Evolutionary conservation across 1,140 invertebrate genomes (phyloP), one percentile per base, ranked within the genome.

Genomic region (Tyrophagus putrescentiae): DNA sequence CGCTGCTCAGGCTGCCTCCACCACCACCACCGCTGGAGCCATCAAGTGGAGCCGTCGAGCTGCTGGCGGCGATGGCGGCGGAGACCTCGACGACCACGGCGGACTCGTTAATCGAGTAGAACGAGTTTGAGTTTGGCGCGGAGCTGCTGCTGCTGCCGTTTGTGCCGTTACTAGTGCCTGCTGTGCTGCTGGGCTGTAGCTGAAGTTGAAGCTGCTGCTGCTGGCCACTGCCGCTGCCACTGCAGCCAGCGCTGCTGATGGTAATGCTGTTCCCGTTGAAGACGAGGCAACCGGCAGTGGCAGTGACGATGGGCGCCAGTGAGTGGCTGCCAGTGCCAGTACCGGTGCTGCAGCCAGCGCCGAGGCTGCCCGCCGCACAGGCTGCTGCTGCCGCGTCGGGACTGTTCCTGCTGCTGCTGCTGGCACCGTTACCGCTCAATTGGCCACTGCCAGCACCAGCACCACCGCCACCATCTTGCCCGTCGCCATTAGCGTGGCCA

Each of bases 21-120:
- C n/a, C n/a, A n/a, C n/a, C n/a, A n/a, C n/a, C 9, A 18, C 45
- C 31, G 45, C 31, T 48, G 7, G 45, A 48, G 45, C 7, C 45
- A 48, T 48, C 45, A 6, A 48, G 45, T 48, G 45, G 7, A 6
- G 45, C 7, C 45, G 45, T 48, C 45, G 45, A 13, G 13, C 21
- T 21, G 7, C 13, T 21, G 7, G 7, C 31, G 7, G 21, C 18
- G 7, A 7, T 21, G 45, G 7, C 18, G 21, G 21, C 45, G 7
- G 7, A 7, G 7, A 7, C 45, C 21, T 13, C 45, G 21, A 48
- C 45, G 18, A 21, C 21, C 7, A 29, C 31, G 45, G 21, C 31
- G 7, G 45, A 48, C 45, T 48, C 45, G 45, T 48, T 48, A 48
- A 48, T 48, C 45, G 45, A 48, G 45, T 48, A 48, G 45, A 48